These are phyloP conservation scores for Vombatus ursinus DNA, from an alignment of 2,113 vertebrate genomes.

Conservation along the genomic window DNA sequence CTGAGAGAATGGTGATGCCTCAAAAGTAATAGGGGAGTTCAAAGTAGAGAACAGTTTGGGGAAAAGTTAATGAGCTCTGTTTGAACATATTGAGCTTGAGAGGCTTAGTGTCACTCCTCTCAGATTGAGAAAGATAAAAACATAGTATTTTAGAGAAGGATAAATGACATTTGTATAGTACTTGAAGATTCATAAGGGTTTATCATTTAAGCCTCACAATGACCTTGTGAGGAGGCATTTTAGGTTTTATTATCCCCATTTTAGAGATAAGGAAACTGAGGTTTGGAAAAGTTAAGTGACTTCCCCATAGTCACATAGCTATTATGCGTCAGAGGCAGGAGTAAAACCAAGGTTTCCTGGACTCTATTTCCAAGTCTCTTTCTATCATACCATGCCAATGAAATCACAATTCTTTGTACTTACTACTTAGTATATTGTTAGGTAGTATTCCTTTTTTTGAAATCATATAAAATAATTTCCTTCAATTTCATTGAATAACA, in stretches of 20 bases:
- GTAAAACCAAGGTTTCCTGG: neutral
- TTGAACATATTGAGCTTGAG: neutral
- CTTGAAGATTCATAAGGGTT: neutral
- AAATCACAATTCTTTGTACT: neutral
- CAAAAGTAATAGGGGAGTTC: neutral
- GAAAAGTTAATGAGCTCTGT: neutral
- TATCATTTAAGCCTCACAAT: neutral
- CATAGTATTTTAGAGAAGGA: neutral
- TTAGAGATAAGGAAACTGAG: neutral
- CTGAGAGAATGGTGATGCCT: neutral
- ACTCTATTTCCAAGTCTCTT: neutral
- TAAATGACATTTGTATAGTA: neutral
- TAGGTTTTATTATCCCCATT: neutral
- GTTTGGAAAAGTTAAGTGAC: neutral
- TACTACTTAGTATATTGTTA: neutral
- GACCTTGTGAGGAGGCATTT: neutral
- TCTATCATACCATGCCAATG: neutral
- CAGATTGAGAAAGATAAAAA: neutral
- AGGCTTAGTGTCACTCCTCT: neutral
- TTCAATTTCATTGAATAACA: constrained; percentile 17
- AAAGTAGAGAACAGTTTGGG: neutral
- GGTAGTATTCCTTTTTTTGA: neutral
- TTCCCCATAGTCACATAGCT: neutral
- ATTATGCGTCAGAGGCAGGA: neutral
- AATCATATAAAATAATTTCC: constrained; percentile 10